A percentile compares a stretch with the other conserved stretches of the same genome.
Evolutionary conservation across 2,113 vertebrate genomes (phyloP).

Genomic region (Cololabis saira): DNA sequence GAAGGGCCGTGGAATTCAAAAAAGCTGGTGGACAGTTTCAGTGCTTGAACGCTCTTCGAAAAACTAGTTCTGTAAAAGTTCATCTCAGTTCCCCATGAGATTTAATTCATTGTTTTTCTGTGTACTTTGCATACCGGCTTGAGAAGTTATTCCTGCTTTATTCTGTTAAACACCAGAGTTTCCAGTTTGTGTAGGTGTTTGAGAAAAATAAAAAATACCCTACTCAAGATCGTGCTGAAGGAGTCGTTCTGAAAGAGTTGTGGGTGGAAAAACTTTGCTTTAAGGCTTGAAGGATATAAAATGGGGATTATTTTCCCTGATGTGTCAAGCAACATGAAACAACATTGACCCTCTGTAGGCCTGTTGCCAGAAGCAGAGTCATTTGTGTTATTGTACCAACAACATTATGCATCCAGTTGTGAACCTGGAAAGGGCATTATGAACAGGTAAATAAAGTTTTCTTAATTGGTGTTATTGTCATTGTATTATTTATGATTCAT

Average conservation of each 20-base stretch:
- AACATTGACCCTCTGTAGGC: background rate
- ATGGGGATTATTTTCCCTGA: constrained; percentile 12
- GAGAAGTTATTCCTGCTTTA: constrained; percentile 17
- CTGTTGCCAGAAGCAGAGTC: background rate
- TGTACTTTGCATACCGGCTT: background rate
- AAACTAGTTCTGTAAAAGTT: background rate
- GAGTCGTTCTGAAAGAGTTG: constrained; percentile 41
- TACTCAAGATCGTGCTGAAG: constrained; percentile 20
- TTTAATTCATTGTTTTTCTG: constrained; percentile 23
- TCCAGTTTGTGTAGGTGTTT: constrained; percentile 57
- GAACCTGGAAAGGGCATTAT: background rate
- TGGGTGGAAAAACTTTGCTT: constrained; percentile 35
- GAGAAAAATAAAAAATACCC: constrained; percentile 50
- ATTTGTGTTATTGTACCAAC: constrained; percentile 6
- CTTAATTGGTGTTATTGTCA: background rate
- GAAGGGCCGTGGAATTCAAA: constrained; percentile 67
- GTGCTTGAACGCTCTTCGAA: constrained; percentile 10
- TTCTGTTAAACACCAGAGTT: constrained; percentile 6
- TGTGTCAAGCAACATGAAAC: constrained; percentile 16
- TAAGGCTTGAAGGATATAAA: background rate
- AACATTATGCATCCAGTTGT: background rate
- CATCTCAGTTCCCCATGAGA: constrained; percentile 14
- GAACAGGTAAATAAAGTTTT: background rate
- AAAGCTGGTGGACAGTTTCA: constrained; percentile 67
- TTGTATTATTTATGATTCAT: background rate